phyloP scores from a whole-genome alignment of 2,888 invertebrate genomes.

The Trichopoda pennipes region DNA sequence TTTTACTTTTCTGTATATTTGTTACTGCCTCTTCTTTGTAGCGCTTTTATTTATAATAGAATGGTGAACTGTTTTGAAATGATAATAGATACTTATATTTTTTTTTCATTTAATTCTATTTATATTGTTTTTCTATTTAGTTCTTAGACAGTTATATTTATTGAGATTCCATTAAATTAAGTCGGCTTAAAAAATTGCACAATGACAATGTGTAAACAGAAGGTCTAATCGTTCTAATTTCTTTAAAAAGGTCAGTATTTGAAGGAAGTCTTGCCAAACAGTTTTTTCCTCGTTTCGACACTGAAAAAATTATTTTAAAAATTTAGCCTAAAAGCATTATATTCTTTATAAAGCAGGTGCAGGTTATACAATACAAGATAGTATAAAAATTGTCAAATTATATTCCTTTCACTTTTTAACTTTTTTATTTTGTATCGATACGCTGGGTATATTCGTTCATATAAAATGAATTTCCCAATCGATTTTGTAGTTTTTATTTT shows the following conservation, averaged over 20 bases:
- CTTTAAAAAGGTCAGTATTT: no score
- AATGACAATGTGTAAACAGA: neutral
- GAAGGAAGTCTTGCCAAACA: no score
- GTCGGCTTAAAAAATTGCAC: conserved; percentile 10
- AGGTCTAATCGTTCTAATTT: neutral
- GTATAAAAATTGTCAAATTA: no score
- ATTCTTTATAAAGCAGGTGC: no score
- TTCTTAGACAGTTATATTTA: conserved; percentile 39
- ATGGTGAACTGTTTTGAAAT: conserved; percentile 26
- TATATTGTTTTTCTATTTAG: conserved; percentile 27
- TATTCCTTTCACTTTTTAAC: no score
- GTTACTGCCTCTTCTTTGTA: conserved; percentile 12
- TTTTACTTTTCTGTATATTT: neutral
- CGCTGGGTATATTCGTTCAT: neutral
- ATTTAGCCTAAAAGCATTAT: no score
- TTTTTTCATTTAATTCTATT: conserved; percentile 30
- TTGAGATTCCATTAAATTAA: conserved; percentile 54
- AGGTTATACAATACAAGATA: no score
- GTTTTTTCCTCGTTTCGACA: no score
- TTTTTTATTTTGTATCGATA: neutral
- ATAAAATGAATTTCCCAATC: neutral
- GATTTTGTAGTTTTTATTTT: neutral
- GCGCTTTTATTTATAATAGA: conserved; percentile 1
- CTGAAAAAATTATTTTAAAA: no score
- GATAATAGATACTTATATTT: conserved; percentile 37